phyloP scores from a whole-genome alignment of 2,888 invertebrate species.

The Crematogaster levior region DNA sequence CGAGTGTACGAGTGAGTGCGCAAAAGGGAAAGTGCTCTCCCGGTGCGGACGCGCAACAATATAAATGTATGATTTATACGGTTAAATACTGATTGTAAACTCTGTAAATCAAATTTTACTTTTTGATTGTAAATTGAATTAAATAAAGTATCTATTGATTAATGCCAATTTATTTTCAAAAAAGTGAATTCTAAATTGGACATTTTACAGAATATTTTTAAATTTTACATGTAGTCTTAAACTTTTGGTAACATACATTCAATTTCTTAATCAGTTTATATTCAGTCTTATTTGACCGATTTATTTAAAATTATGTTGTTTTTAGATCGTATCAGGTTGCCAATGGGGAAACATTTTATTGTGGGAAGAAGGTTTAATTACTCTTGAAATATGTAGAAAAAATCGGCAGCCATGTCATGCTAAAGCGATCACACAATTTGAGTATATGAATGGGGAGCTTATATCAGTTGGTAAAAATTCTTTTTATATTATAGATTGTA shows the following conservation, averaged over 20 bases:
- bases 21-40: too few relatives aligned
- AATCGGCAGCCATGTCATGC: constrained; percentile 91
- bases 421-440: constrained; percentile 90
- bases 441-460: constrained; percentile 86
- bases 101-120: too few relatives aligned
- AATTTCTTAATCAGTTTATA: background rate
- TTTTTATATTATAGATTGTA: background rate
- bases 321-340: constrained; percentile 92
- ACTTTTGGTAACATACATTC: background rate
- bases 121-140: too few relatives aligned
- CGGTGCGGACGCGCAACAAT: too few relatives aligned
- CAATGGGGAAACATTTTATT: constrained; percentile 97
- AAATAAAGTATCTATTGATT: too few relatives aligned
- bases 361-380: constrained; percentile 96
- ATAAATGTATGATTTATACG: too few relatives aligned
- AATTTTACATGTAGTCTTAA: background rate
- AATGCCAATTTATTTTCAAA: background rate
- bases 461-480: constrained; percentile 86
- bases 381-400: constrained; percentile 92
- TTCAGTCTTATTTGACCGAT: background rate
- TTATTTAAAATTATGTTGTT: constrained; percentile 12
- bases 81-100: too few relatives aligned
- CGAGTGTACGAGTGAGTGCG: too few relatives aligned
- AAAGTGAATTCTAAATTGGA: background rate
- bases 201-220: background rate